Evolutionary conservation across 2,797 vertebrate genomes (phyloP).

Genomic region (Craterocephalus amniculus): DNA sequence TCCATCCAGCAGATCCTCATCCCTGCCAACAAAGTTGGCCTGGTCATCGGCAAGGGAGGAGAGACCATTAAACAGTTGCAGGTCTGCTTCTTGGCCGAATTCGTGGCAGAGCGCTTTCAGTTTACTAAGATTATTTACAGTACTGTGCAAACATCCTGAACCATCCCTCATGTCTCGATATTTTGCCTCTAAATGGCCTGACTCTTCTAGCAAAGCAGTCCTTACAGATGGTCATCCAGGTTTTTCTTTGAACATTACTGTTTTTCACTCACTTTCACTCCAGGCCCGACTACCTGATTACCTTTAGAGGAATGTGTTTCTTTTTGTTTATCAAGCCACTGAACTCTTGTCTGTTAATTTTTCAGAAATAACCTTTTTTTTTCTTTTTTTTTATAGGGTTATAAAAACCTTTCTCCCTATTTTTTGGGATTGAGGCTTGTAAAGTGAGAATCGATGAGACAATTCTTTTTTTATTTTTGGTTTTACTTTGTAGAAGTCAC

Average conservation of each 20-base stretch:
- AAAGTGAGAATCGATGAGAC: no score
- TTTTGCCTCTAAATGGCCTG: not conserved
- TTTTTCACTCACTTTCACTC: not conserved
- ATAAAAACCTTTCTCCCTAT: no score
- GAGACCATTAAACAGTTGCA: constrained; percentile 98
- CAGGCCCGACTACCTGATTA: not conserved
- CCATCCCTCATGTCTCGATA: not conserved
- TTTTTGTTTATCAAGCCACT: not conserved
- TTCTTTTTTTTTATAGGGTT: no score
- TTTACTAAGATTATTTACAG: not conserved
- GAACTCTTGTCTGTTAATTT: not conserved
- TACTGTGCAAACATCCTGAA: not conserved
- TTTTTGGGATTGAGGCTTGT: no score
- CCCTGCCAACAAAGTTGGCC: constrained; percentile 97
- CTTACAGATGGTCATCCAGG: not conserved
- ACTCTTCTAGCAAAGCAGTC: not conserved
- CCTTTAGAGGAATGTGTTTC: not conserved
- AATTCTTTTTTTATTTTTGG: no score
- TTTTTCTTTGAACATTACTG: not conserved
- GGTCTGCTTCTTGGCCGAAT: constrained; percentile 74
- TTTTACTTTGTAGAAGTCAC: no score
- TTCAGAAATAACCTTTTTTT: no score
- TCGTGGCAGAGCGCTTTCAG: not conserved
- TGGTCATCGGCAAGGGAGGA: constrained; percentile 98
- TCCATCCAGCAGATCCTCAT: constrained; percentile 96